phyloP scores from a whole-genome alignment of 1,140 invertebrate species.

The Hyposmocoma kahamanoa region DNA sequence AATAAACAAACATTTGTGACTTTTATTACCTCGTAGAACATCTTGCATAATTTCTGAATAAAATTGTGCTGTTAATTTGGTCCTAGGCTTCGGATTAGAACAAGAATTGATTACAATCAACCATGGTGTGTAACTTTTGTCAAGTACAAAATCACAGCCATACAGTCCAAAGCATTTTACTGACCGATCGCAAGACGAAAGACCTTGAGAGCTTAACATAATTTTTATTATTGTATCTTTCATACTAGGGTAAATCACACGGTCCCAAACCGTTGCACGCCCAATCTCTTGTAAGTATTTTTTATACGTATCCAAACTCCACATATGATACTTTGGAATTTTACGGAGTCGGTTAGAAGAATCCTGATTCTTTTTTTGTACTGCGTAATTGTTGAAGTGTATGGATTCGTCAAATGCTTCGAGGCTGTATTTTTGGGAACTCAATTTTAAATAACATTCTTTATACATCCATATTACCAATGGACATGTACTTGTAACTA shows the following conservation, averaged over 20 bases:
- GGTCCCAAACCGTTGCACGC: conserved; percentile 73
- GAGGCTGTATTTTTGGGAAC: conserved; percentile 89
- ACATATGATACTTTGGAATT: conserved; percentile 88
- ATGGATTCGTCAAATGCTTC: conserved; percentile 90
- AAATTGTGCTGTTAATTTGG: conserved; percentile 86
- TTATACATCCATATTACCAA: conserved; percentile 93
- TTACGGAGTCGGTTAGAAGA: conserved; percentile 75
- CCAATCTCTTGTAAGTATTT: conserved; percentile 75
- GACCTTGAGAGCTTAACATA: conserved; percentile 84
- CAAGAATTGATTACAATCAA: conserved; percentile 95
- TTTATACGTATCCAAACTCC: conserved; percentile 86
- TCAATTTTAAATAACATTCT: conserved; percentile 91
- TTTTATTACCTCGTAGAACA: conserved; percentile 89
- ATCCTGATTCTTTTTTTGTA: conserved; percentile 90
- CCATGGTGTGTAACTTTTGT: conserved; percentile 91
- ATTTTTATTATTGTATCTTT: conserved; percentile 87
- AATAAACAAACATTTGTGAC: too few relatives aligned
- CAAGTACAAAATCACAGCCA: conserved; percentile 93
- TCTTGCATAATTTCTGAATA: conserved; percentile 89
- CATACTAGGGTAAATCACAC: conserved; percentile 89
- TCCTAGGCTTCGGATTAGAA: conserved; percentile 88
- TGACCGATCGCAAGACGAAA: conserved; percentile 81
- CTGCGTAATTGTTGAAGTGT: conserved; percentile 93
- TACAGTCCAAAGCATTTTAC: conserved; percentile 93
- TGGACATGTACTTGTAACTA: conserved; percentile 86